Evolutionary conservation across 2,888 invertebrate species (phyloP).

Genomic region (Amphipoea oculea): DNA sequence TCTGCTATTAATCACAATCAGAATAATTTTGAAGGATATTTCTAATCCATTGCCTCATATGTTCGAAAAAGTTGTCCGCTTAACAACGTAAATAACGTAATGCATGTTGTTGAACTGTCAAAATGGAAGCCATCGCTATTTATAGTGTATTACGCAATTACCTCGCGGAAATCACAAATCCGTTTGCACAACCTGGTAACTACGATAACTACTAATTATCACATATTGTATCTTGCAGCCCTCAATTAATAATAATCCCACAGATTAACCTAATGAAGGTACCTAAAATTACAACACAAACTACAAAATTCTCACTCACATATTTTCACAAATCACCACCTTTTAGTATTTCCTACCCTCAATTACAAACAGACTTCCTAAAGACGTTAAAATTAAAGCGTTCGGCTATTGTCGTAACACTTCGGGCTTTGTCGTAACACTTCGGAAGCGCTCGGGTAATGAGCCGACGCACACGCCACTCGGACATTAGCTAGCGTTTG

Average conservation of each 20-base stretch:
- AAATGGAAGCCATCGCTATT: too few relatives aligned
- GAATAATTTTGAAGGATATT: too few relatives aligned
- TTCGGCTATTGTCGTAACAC: conserved; percentile 64
- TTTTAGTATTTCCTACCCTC: conserved; percentile 43
- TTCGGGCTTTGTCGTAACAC: conserved; percentile 67
- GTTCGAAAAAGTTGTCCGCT: too few relatives aligned
- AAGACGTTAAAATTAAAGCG: conserved; percentile 59
- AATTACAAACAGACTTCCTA: conserved; percentile 54
- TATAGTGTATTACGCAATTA: too few relatives aligned
- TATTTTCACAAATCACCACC: conserved; percentile 21
- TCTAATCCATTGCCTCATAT: too few relatives aligned
- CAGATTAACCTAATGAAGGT: background rate
- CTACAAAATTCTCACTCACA: background rate
- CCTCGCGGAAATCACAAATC: too few relatives aligned
- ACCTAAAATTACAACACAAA: background rate
- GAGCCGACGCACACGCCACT: conserved; percentile 82
- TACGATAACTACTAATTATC: background rate
- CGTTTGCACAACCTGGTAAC: background rate
- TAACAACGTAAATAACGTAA: too few relatives aligned
- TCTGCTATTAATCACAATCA: too few relatives aligned
- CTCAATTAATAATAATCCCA: background rate
- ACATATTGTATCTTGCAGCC: background rate
- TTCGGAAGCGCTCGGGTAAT: conserved; percentile 72
- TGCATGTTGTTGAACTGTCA: too few relatives aligned
- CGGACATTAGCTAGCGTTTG: conserved; percentile 74